phyloP scores from a whole-genome alignment of 2,888 invertebrate species.

The Thera britannica region DNA sequence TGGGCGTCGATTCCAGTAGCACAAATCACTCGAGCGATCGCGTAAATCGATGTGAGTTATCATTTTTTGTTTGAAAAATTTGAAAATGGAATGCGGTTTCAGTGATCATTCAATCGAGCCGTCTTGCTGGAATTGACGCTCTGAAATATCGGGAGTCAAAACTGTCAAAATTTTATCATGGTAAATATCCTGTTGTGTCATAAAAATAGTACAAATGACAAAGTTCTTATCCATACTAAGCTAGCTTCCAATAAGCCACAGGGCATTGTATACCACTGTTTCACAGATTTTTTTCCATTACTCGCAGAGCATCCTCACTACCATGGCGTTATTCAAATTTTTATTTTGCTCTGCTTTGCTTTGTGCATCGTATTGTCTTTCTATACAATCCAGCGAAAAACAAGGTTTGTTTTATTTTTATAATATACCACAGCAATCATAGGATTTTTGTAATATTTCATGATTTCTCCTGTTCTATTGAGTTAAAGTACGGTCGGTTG shows the following conservation, averaged over 20 bases:
- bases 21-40: no score
- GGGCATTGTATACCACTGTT: slow-evolving; percentile 18
- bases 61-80: no score
- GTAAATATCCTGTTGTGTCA: not conserved
- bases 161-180: no score
- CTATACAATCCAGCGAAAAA: slow-evolving; percentile 32
- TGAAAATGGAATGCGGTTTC: no score
- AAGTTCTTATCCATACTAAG: slow-evolving; percentile 27
- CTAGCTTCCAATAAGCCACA: slow-evolving; percentile 17
- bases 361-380: slow-evolving; percentile 42
- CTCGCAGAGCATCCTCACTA: slow-evolving; percentile 35
- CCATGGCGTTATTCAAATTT: slow-evolving; percentile 48
- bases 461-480: no score
- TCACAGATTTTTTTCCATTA: slow-evolving; percentile 44
- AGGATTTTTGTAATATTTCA: not conserved
- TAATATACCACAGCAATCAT: slow-evolving; percentile 3
- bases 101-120: no score
- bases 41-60: no score
- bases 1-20: no score
- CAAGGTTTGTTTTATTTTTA: slow-evolving; percentile 41
- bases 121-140: no score
- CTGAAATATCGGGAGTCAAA: no score
- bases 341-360: slow-evolving; percentile 43
- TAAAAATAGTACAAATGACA: not conserved
- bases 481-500: no score